Evolutionary conservation across 2,888 invertebrate species (phyloP).

Genomic region (Crioceris asparagi): DNA sequence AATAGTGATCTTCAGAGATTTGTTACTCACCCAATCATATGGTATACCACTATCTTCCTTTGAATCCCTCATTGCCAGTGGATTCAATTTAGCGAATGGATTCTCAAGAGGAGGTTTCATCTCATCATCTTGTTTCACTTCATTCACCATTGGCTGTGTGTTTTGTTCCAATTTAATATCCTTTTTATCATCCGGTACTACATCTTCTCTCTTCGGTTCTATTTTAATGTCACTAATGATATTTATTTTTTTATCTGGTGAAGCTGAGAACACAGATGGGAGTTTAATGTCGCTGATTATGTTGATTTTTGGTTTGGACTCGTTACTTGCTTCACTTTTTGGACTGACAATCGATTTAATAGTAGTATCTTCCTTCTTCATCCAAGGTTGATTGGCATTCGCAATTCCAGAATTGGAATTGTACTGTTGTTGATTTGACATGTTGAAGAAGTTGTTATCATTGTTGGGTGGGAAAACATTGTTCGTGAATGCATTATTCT

Average conservation of each 20-base stretch:
- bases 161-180: background rate
- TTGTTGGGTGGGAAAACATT: slow-evolving; percentile 4
- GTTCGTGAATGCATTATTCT: slow-evolving; percentile 16
- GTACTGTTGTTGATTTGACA: slow-evolving; percentile 23
- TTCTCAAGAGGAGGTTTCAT: slow-evolving; percentile 36
- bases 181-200: slow-evolving; percentile 3
- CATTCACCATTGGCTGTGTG: slow-evolving; percentile 24
- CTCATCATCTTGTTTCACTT: slow-evolving; percentile 34
- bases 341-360: slow-evolving; percentile 19
- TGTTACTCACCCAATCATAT: slow-evolving; percentile 64
- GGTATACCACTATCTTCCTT: slow-evolving; percentile 75
- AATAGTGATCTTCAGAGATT: background rate
- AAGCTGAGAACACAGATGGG: slow-evolving; percentile 25
- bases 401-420: slow-evolving; percentile 23
- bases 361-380: slow-evolving; percentile 31
- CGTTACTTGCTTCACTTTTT: slow-evolving; percentile 30
- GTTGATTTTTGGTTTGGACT: slow-evolving; percentile 37
- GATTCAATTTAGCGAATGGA: slow-evolving; percentile 40
- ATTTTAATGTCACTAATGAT: slow-evolving; percentile 37
- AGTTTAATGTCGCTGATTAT: slow-evolving; percentile 38
- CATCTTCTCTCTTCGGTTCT: slow-evolving; percentile 27
- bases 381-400: slow-evolving; percentile 28
- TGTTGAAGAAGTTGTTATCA: slow-evolving; percentile 27
- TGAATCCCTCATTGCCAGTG: slow-evolving; percentile 29
- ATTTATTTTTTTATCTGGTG: slow-evolving; percentile 33